Percentiles rank a stretch among this genome's conserved stretches.
Conservation (phyloP, 2,888 invertebrate genomes). For the Pilophorus perplexus region DNA sequence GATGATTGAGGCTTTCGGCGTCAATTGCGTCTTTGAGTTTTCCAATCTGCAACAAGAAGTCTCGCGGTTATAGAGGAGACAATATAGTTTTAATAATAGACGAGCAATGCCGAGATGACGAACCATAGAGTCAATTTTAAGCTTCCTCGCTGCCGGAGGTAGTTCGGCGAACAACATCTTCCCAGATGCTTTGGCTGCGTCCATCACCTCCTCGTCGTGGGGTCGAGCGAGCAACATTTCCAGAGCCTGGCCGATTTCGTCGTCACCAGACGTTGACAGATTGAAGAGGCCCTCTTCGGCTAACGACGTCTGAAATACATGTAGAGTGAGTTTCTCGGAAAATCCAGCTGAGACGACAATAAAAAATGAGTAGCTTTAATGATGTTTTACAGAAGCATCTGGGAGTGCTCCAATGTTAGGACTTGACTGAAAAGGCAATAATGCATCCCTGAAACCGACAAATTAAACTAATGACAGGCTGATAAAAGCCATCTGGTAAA, state of each 20-base stretch:
- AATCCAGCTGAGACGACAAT: no score
- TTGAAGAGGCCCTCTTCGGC: constrained; percentile 49
- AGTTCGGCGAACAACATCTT: constrained; percentile 73
- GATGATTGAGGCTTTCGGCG: constrained; percentile 60
- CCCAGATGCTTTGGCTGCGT: constrained; percentile 83
- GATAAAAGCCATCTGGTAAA: no score
- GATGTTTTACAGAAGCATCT: no score
- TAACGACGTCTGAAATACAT: constrained; percentile 51
- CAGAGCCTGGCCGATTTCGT: constrained; percentile 54
- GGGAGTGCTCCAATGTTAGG: no score
- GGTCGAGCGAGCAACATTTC: constrained; percentile 56
- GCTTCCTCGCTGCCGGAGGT: constrained; percentile 65
- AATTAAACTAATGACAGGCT: no score
- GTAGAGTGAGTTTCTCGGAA: no score
- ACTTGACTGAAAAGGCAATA: no score
- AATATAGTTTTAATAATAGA: no score
- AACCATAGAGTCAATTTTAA: constrained; percentile 85
- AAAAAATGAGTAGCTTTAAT: no score
- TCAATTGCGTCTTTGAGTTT: constrained; percentile 74
- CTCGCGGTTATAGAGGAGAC: no score
- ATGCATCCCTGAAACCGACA: no score
- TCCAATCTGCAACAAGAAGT: constrained; percentile 66
- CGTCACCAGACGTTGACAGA: constrained; percentile 43
- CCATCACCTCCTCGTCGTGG: constrained; percentile 73
- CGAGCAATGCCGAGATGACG: no score